phyloP scores from a whole-genome alignment of 1,140 invertebrate genomes.

The Scylla paramamosain region DNA sequence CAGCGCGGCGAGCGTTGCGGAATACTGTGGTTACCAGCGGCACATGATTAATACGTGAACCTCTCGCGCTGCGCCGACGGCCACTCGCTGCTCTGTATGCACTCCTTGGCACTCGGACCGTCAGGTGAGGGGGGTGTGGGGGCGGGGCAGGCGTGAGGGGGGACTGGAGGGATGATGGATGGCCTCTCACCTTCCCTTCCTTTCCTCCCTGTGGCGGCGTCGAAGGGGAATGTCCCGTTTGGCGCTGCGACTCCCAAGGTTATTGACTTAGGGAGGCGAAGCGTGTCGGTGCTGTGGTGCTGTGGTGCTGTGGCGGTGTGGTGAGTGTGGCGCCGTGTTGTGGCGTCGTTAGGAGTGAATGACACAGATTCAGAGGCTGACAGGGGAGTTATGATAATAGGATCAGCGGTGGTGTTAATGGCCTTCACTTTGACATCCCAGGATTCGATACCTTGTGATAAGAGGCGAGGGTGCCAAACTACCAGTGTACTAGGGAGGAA shows the following conservation, averaged over 20 bases:
- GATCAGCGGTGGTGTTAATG: not conserved
- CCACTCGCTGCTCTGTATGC: conserved; percentile 32
- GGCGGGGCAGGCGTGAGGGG: not conserved
- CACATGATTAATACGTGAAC: conserved; percentile 14
- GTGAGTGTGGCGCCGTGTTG: not conserved
- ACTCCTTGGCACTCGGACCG: conserved; percentile 25
- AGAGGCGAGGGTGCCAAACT: not conserved
- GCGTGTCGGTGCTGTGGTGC: not conserved
- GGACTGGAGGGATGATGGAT: not conserved
- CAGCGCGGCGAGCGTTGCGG: too few relatives aligned
- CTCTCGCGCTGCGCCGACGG: not conserved
- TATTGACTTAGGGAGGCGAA: not conserved
- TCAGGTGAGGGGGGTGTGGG: not conserved
- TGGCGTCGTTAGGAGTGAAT: not conserved
- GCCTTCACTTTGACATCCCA: not conserved
- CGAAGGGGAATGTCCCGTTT: not conserved
- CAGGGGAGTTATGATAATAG: not conserved
- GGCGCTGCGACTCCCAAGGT: not conserved
- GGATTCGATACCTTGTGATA: not conserved
- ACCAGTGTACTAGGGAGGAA: conserved; percentile 6
- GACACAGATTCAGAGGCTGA: not conserved
- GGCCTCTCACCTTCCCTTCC: not conserved
- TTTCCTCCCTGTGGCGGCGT: not conserved
- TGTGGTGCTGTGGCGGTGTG: not conserved
- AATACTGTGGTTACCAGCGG: not conserved